Evolutionary conservation across 2,113 vertebrate genomes (phyloP), one percentile per base, ranked within the genome.

Genomic region (Cisticola juncidis): DNA sequence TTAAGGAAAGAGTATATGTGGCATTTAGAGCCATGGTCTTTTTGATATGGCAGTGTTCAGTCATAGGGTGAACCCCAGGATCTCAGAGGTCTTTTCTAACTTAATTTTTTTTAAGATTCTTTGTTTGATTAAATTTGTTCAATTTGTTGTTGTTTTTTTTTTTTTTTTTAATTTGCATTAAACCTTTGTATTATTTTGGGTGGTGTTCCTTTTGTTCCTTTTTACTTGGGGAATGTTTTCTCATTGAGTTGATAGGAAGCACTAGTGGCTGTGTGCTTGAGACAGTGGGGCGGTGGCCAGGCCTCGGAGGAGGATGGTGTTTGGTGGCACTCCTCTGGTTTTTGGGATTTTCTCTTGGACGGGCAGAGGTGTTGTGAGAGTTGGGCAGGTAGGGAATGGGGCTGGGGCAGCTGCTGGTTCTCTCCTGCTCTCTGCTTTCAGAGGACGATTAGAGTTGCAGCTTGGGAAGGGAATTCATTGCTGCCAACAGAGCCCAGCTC

Each of bases 281-380:
- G 15, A 24, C 7, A 2, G 3, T 1, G 6, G 11, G 8, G 31
- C 45, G 15, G 15, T n/a, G 15, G 12, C 42, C 42, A 45, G 11
- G 22, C 31, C 15, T n/a, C 19, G 2, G 29, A 10, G 51, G 51
- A 53, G 51, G 28, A 54, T 4, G 6, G 22, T 6, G 2, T 23
- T 14, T 44, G 21, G 14, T 33, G 40, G 29, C 21, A 44, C 28
- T 44, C 21, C 40, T 44, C 21, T 44, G 62, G 40, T 44, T 64
- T 44, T 33, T 38, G 20, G 29, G 62, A 17, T 19, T 42, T 62
- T 64, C 12, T 31, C 13, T 42, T 9, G 3, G 61, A 42, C 3
- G 9, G 38, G 9, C 38, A 42, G 60, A 62, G 26, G 38, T 40
- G 36, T 38, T 19, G 19, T 2, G 1, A 31, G 12, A 9, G 26